phyloP scores from a whole-genome alignment of 37 sponge, comb jelly and placozoan species.

The Dysidea cf. avara region DNA sequence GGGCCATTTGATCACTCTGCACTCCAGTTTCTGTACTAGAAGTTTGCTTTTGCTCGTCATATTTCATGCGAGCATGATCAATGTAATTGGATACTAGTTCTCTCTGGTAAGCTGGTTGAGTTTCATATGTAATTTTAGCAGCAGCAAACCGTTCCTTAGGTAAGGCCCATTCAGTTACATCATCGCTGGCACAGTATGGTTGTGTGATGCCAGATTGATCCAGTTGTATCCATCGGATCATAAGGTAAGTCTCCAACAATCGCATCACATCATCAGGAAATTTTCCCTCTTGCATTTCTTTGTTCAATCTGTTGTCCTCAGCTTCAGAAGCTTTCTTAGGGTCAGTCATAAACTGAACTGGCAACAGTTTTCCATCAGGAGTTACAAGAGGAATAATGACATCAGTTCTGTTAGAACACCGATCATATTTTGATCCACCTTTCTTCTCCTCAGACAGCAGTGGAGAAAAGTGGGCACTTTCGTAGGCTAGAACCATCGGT shows the following conservation, averaged over 20 bases:
- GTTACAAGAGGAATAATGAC: constrained; percentile 81
- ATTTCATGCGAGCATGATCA: constrained; percentile 24
- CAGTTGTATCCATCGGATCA: constrained; percentile 63
- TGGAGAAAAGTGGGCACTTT: constrained; percentile 90
- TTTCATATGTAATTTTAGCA: constrained; percentile 42
- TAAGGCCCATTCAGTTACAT: constrained; percentile 3
- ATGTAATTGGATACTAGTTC: constrained; percentile 66
- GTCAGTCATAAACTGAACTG: constrained; percentile 75
- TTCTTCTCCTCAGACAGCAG: constrained; percentile 70
- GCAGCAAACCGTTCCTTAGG: constrained; percentile 75
- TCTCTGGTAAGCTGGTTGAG: constrained; percentile 67
- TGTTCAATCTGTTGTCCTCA: constrained; percentile 17
- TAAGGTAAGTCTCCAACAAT: constrained; percentile 60
- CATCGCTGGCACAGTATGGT: neutral
- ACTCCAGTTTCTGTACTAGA: too few relatives aligned
- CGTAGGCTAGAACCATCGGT: constrained; percentile 90
- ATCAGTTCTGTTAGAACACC: constrained; percentile 17
- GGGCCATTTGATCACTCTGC: too few relatives aligned
- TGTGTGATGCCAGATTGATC: neutral
- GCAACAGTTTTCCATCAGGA: constrained; percentile 71
- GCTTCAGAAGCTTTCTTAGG: constrained; percentile 42
- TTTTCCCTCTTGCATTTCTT: constrained; percentile 33
- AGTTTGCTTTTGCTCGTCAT: constrained; percentile 26
- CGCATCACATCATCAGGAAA: constrained; percentile 50
- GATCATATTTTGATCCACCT: neutral